These are phyloP conservation scores for Tenthredo livida DNA, from an alignment of 2,888 invertebrate genomes.

Conservation along the genomic window DNA sequence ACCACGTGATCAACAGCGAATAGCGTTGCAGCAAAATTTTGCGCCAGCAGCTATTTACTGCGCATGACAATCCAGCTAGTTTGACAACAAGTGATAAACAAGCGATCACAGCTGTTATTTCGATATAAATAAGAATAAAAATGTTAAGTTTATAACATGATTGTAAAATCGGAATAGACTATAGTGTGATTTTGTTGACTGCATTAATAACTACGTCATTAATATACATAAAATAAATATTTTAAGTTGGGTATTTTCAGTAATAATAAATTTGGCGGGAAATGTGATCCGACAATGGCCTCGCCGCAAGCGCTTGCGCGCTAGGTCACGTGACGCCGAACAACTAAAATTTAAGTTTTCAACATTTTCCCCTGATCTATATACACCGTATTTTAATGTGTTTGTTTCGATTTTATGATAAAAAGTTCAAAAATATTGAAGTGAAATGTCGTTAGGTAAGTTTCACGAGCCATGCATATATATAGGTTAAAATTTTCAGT, in stretches of 20 bases:
- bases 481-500: constrained; percentile 45
- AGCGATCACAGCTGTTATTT: background rate
- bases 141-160: background rate
- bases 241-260: too few species aligned
- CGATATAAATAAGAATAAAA: background rate
- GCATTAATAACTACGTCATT: background rate
- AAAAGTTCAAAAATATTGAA: background rate
- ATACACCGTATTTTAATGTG: background rate
- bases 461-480: background rate
- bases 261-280: constrained; percentile 23
- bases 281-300: too few species aligned
- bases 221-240: too few species aligned
- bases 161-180: background rate
- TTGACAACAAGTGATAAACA: background rate
- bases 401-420: background rate
- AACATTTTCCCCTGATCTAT: background rate
- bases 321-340: constrained; percentile 23
- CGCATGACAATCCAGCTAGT: too few species aligned
- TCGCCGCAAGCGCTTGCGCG: constrained; percentile 11
- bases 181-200: background rate
- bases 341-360: constrained; percentile 32
- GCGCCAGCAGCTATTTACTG: too few species aligned
- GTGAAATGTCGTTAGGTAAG: constrained; percentile 31
- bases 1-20: too few species aligned
- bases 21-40: too few species aligned